Evolutionary conservation across 2,797 vertebrate species (phyloP).

Genomic region (Sebastes nivosus): DNA sequence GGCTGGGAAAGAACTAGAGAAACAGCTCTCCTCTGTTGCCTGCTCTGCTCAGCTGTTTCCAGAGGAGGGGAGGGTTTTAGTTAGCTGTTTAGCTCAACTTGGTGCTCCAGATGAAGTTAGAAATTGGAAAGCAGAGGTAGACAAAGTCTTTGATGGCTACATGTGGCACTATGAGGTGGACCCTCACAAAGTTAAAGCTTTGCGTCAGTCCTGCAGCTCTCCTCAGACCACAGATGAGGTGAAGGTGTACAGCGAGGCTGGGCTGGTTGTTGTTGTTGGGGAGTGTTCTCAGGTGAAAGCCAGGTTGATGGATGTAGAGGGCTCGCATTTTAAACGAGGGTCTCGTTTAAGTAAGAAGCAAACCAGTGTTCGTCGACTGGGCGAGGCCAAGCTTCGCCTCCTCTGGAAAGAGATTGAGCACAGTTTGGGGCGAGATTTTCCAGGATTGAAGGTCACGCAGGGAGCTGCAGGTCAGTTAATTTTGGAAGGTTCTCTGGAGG

Average conservation of each 20-base stretch:
- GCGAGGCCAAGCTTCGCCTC: slow-evolving; percentile 39
- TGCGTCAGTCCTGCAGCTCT: slow-evolving; percentile 28
- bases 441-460: slow-evolving; percentile 2
- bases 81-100: background rate
- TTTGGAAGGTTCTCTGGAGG: slow-evolving; percentile 36
- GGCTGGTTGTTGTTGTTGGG: slow-evolving; percentile 61
- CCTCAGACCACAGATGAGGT: slow-evolving; percentile 21
- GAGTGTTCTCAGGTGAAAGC: slow-evolving; percentile 25
- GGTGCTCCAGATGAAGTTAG: background rate
- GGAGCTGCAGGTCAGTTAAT: slow-evolving; percentile 14
- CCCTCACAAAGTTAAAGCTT: slow-evolving; percentile 36
- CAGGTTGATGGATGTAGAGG: slow-evolving; percentile 17
- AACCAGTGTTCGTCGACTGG: slow-evolving; percentile 19
- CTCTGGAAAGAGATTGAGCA: slow-evolving; percentile 33
- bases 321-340: background rate
- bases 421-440: background rate
- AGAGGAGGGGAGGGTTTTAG: slow-evolving; percentile 33
- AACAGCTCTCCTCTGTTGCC: slow-evolving; percentile 16
- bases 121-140: slow-evolving; percentile 41
- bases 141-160: slow-evolving; percentile 48
- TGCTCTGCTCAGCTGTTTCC: slow-evolving; percentile 46
- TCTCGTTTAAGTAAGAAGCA: background rate
- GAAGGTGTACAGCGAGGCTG: slow-evolving; percentile 48
- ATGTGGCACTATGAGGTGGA: slow-evolving; percentile 51
- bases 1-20: slow-evolving; percentile 25